Base-by-base conservation (phyloP, 2,113 vertebrate genomes). In the Ifrita kowaldi region DNA sequence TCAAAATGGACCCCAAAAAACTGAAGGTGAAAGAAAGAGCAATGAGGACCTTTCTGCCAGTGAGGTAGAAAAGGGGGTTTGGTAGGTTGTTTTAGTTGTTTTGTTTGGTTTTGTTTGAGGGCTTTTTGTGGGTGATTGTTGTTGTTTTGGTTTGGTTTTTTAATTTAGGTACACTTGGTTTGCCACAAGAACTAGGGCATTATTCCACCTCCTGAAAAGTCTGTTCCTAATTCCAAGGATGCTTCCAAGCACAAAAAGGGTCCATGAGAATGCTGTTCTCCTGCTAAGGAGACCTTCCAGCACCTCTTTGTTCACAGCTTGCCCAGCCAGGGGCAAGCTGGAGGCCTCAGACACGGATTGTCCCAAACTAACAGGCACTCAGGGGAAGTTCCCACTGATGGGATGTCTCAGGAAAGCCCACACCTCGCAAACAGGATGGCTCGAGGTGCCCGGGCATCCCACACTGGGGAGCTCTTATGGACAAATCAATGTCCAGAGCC, bases 41-140 rank as follows among this genome's bases (percentile, higher is more conserved):
- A 46, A 24, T 1, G 3, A 59, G 49, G 11, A 20, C 9, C 11
- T 62, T 24, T 24, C 28, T 28, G 32, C 11, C 47, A 35, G n/a
- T 0, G 3, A 70, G 57, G 9, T 4, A 44, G 53, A 33, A 3
- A n/a, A n/a, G n/a, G 27, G 13, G 3, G 0, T 9, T 27, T 44
- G 17, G 17, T 21, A 42, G 26, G 8, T 30, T 42, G n/a, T 18
- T 62, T 37, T 8, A 10, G 27, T 32, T 68, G 37, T 20, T 74
- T 50, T 33, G 26, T 57, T 50, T 20, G 4, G 16, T 42, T 27
- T 35, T 71, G 26, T 64, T 64, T 44, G 50, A 44, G 28, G 10
- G 35, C 3, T 0, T 47, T 63, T 33, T 44, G 33, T 78, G 39
- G 52, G 33, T 44, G 42, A 1, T 35, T 23, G n/a, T 27, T 37